A percentile compares a stretch with the other conserved stretches of the same genome.
Conservation (phyloP, 2,888 invertebrate species). For the Pammene aurita region DNA sequence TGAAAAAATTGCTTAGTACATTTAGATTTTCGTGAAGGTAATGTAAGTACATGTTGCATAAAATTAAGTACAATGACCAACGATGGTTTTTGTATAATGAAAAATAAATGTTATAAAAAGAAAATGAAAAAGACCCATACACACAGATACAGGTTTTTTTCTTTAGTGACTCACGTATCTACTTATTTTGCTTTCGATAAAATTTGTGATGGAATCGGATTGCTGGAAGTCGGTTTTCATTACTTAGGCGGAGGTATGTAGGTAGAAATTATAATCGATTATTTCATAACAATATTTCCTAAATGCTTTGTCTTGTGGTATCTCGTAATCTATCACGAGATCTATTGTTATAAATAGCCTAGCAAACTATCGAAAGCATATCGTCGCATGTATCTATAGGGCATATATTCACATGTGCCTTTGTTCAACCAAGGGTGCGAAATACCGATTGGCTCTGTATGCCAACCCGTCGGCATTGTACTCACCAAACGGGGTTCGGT, state of each 20-base stretch:
- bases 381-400: background rate
- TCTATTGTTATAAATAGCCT: constrained; percentile 31
- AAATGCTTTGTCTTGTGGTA: constrained; percentile 37
- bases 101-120: no score
- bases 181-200: no score
- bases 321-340: constrained; percentile 24
- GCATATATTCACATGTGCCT: constrained; percentile 20
- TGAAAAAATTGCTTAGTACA: background rate
- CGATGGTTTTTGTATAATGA: no score
- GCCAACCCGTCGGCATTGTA: constrained; percentile 51
- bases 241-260: no score
- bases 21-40: background rate
- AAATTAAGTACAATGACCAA: no score
- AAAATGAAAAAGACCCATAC: no score
- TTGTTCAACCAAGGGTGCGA: constrained; percentile 17
- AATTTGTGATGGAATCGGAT: no score
- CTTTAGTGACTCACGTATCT: no score
- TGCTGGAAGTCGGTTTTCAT: no score
- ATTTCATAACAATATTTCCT: background rate
- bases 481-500: constrained; percentile 60
- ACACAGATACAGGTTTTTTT: no score
- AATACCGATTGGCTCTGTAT: constrained; percentile 37
- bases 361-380: constrained; percentile 8
- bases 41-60: background rate
- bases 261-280: background rate